A percentile compares a stretch with the other conserved stretches of the same genome.
phyloP scores from a whole-genome alignment of 1,140 invertebrate genomes.

The Zaprionus ghesquierei region DNA sequence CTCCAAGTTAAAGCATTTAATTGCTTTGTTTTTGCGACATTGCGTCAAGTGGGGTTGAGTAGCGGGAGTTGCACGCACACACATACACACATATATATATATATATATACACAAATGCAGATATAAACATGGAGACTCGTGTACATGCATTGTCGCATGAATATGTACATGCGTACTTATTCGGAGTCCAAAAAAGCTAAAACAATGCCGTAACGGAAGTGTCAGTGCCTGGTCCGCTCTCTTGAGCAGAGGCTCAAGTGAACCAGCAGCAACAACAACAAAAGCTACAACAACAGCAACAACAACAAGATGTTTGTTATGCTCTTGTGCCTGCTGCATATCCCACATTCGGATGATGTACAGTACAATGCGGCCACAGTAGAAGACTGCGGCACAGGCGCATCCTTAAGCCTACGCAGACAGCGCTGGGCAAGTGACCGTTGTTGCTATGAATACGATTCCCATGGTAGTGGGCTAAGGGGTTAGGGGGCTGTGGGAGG shows the following conservation, averaged over 20 bases:
- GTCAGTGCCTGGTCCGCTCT: conserved; percentile 68
- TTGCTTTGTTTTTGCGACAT: conserved; percentile 68
- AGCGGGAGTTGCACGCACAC: neutral
- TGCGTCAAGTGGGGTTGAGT: neutral
- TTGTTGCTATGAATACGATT: conserved; percentile 63
- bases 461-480: conserved; percentile 44
- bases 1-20: conserved; percentile 69
- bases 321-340: conserved; percentile 41
- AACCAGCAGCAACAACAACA: conserved; percentile 26
- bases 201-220: conserved; percentile 73
- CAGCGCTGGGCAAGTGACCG: conserved; percentile 8
- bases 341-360: conserved; percentile 38
- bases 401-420: conserved; percentile 26
- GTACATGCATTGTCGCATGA: neutral
- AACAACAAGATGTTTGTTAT: conserved; percentile 68
- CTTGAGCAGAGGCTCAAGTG: conserved; percentile 71
- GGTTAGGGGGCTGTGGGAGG: neutral
- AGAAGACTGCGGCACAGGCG: conserved; percentile 5
- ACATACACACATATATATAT: no score
- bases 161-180: conserved; percentile 4
- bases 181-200: conserved; percentile 40
- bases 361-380: conserved; percentile 29
- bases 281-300: conserved; percentile 23
- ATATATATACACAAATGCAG: no score
- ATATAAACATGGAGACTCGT: neutral